These are phyloP conservation scores for Pseudomyrmex cubaensis DNA, from an alignment of 1,140 invertebrate genomes.

Conservation along the genomic window DNA sequence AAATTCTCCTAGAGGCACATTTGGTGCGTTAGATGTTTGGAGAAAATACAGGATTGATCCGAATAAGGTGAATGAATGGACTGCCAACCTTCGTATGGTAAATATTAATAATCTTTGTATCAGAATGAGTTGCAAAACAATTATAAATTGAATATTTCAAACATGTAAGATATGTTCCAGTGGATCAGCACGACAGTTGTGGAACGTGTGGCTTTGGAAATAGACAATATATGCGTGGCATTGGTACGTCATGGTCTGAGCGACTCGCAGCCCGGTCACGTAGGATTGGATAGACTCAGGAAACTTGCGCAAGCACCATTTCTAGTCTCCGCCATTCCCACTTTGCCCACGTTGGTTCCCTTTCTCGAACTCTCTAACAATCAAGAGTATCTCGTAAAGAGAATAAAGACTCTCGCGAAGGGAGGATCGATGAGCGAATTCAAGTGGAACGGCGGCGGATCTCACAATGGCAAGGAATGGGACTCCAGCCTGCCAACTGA, in stretches of 20 bases:
- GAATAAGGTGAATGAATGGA: slow-evolving; percentile 88
- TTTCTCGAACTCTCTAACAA: slow-evolving; percentile 92
- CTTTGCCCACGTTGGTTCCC: slow-evolving; percentile 89
- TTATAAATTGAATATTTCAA: background rate
- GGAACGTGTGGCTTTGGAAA: slow-evolving; percentile 89
- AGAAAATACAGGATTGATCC: slow-evolving; percentile 87
- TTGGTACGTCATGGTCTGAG: slow-evolving; percentile 89
- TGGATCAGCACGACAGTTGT: slow-evolving; percentile 93
- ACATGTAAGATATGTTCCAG: slow-evolving; percentile 82
- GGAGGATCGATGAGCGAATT: slow-evolving; percentile 93
- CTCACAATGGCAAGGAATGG: slow-evolving; percentile 91
- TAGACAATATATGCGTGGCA: slow-evolving; percentile 88
- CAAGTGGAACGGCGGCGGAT: slow-evolving; percentile 91
- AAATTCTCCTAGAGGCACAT: slow-evolving; percentile 82
- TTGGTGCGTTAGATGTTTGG: slow-evolving; percentile 86
- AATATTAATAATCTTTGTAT: slow-evolving; percentile 53
- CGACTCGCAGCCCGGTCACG: slow-evolving; percentile 90
- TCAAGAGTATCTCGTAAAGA: slow-evolving; percentile 93
- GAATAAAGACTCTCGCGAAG: slow-evolving; percentile 90
- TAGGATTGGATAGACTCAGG: slow-evolving; percentile 89
- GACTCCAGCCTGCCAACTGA: slow-evolving; percentile 92
- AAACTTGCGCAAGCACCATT: slow-evolving; percentile 88
- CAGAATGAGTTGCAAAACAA: slow-evolving; percentile 5
- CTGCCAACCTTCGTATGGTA: slow-evolving; percentile 88
- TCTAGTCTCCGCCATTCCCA: slow-evolving; percentile 88